Evolutionary conservation across 2,797 vertebrate species (phyloP), one percentile per base, ranked within the genome.

Genomic region (Bovichtus diacanthus): DNA sequence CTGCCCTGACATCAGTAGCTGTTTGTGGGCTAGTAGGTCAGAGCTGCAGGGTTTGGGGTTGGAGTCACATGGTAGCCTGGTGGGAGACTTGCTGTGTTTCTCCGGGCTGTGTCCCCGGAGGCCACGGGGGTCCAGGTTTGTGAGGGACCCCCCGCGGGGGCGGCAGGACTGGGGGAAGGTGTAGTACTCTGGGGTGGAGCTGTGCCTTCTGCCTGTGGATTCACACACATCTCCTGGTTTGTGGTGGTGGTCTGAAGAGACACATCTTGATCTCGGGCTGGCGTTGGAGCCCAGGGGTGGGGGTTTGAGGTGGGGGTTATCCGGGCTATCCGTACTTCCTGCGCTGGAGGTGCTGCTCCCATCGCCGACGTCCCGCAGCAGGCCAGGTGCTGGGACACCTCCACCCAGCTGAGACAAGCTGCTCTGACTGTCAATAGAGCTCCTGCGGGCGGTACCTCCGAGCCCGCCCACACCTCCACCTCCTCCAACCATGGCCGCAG

Each of bases 311-410:
- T 96, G 95, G 18, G 80, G 78, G 71, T 92, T 92, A 69, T 98
- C 97, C 0, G 97, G 96, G 85, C 96, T 97, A 81, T 97, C 97
- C 0, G 96, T 98, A 89, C 98, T 98, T 41, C 97, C 98, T 0
- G 95, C 93, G 36, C 98, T 99, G 50, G 98, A 99, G 36, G 97
- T 97, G 80, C 98, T 99, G 79, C 97, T 99, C 36, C 98, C 98
- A 1, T 99, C 98, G 0, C 98, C 98, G 0, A 97, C 96, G 3
- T 99, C 98, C 54, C 98, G 94, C 51, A 96, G 88, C 25, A 96
- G 93, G 0, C 96, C 88, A 0, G 94, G 90, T 0, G 91, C 89
- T 1, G 93, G 83, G 16, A 68, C 51, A 0, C 96, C 90, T 2
- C 86, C 81, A 1, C 80, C 81, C 31, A 87, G 44, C 75, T 97